Conservation (phyloP, 1,140 invertebrate species). For the Halyomorpha halys region DNA sequence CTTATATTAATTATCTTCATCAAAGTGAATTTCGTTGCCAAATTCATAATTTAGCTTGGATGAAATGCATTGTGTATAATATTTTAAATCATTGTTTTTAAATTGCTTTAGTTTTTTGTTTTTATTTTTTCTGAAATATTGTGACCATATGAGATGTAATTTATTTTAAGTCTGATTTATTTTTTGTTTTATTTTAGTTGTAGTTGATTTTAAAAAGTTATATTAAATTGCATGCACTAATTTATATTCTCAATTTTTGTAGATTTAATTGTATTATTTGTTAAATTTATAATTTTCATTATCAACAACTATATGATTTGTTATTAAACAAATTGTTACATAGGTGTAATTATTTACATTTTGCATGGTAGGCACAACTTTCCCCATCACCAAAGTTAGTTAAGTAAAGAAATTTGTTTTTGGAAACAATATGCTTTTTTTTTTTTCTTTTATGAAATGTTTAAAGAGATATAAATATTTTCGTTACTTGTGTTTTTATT, state of each 20-base stretch:
- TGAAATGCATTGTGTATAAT: conserved; percentile 8
- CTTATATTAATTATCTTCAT: not conserved
- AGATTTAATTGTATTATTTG: not conserved
- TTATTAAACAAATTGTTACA: too few relatives aligned
- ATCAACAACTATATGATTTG: too few relatives aligned
- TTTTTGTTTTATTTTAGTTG: not conserved
- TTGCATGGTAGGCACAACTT: too few relatives aligned
- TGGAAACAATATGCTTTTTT: too few relatives aligned
- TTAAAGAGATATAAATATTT: too few relatives aligned
- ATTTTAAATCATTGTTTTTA: conserved; percentile 8
- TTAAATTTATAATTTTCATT: too few relatives aligned
- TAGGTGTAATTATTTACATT: too few relatives aligned
- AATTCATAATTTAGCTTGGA: conserved; percentile 5
- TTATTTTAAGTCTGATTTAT: conserved; percentile 1
- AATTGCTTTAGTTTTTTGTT: not conserved
- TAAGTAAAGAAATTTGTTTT: too few relatives aligned
- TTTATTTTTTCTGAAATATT: not conserved
- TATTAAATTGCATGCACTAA: not conserved
- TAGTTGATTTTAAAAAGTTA: not conserved
- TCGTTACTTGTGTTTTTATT: too few relatives aligned
- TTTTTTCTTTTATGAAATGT: too few relatives aligned
- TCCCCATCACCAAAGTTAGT: too few relatives aligned
- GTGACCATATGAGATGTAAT: not conserved
- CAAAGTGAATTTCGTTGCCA: not conserved
- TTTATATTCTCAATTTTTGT: conserved; percentile 13